phyloP scores from a whole-genome alignment of 1,140 invertebrate genomes.

The Ostrea edulis region DNA sequence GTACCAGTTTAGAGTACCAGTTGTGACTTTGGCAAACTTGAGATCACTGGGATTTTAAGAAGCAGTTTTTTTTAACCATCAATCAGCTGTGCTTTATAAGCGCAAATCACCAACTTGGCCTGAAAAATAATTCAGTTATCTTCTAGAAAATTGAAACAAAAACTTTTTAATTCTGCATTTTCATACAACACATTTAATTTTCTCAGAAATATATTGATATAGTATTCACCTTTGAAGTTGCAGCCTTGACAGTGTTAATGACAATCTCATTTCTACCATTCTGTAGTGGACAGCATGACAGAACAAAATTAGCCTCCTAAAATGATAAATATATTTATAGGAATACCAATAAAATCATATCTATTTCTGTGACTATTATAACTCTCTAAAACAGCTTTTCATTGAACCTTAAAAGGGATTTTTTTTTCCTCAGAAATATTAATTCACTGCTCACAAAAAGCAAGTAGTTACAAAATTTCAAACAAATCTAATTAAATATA shows the following conservation, averaged over 20 bases:
- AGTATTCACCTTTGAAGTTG: conserved; percentile 50
- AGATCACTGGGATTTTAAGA: conserved; percentile 24
- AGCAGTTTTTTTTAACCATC: conserved; percentile 35
- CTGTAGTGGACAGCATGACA: conserved; percentile 62
- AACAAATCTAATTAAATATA: no score
- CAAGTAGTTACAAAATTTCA: no score
- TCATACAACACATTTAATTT: neutral
- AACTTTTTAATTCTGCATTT: neutral
- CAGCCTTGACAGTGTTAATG: conserved; percentile 55
- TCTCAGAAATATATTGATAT: neutral
- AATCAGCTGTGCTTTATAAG: conserved; percentile 68
- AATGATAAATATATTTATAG: conserved; percentile 35
- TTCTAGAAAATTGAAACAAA: neutral
- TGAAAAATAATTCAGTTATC: conserved; percentile 51
- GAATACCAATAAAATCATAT: neutral
- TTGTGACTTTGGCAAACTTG: conserved; percentile 31
- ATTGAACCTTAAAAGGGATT: no score
- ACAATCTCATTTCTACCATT: conserved; percentile 62
- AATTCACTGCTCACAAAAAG: no score
- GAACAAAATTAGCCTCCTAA: conserved; percentile 62
- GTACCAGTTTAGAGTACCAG: conserved; percentile 21
- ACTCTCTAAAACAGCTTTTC: no score
- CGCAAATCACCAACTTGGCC: conserved; percentile 70
- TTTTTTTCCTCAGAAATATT: no score
- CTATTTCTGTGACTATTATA: no score